These are phyloP conservation scores for Geotrypetes seraphini DNA, from an alignment of 2,797 vertebrate genomes.

Conservation along the genomic window DNA sequence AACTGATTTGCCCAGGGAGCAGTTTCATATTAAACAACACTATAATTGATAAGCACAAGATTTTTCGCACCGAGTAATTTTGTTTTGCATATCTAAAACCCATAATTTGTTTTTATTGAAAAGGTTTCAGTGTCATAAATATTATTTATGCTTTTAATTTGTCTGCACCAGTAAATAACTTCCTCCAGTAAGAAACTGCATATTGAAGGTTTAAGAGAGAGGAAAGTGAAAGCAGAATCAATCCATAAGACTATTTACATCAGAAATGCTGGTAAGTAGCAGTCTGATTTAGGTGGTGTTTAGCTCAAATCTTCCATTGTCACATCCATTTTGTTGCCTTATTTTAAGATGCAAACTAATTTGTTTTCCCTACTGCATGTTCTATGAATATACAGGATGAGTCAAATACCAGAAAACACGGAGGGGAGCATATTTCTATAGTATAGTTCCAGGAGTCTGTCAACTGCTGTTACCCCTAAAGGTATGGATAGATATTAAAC, in stretches of 20 bases:
- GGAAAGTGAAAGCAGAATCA: background rate
- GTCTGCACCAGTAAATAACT: conserved; percentile 41
- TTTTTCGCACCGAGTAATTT: conserved; percentile 23
- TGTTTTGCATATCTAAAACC: conserved; percentile 50
- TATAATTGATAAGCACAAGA: conserved; percentile 37
- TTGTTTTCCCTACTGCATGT: too few species aligned
- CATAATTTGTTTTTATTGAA: conserved; percentile 51
- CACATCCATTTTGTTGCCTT: too few species aligned
- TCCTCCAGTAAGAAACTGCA: conserved; percentile 6
- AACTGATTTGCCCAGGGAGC: conserved; percentile 27
- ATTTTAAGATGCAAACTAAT: too few species aligned
- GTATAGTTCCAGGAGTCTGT: too few species aligned
- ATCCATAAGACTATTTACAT: background rate
- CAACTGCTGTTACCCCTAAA: too few species aligned
- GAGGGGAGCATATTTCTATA: too few species aligned
- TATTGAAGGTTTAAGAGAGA: background rate
- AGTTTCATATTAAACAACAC: conserved; percentile 23
- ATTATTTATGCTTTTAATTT: conserved; percentile 58
- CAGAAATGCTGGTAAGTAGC: conserved; percentile 15
- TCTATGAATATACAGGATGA: too few species aligned
- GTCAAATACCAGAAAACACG: too few species aligned
- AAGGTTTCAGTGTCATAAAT: conserved; percentile 30
- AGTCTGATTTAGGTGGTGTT: too few species aligned
- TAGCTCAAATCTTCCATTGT: too few species aligned
- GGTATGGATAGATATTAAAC: too few species aligned